Base-by-base conservation (phyloP, 2,888 invertebrate species). In the Chouioia cunea region DNA sequence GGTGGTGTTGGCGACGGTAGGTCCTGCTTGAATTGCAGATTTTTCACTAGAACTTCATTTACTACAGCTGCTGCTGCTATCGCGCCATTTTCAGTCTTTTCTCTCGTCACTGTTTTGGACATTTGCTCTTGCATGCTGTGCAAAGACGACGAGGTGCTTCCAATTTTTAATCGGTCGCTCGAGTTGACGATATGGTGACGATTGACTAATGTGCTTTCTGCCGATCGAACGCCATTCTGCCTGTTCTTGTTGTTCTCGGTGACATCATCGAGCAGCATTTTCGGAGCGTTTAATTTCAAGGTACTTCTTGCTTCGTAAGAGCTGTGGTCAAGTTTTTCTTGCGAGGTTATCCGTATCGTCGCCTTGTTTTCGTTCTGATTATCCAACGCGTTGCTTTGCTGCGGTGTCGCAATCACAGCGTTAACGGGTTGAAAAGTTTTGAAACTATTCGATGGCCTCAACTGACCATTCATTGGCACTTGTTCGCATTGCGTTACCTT, bases 1-100 rank as follows among this genome's bases (percentile, higher is more conserved):
- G 67, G 64, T 4, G 70, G 44, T 1, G 47, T 23, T 6, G n/a
- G 12, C 0, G 63, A 15, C 8, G 82, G 79, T 4, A 82, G 16
- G 64, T 81, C 82, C 46, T 81, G 82, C 62, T 81, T 77, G 64
- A 82, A 82, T 47, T 79, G 80, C 4, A 82, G 76, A 69, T 79
- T 82, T 70, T 81, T 82, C 58, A 82, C 74, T 12, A 82, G 74
- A 48, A 81, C 75, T 62, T 82, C 82, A 56, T 77, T 82, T 12
- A 82, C 78, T 16, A 81, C 77, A 4, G 27, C n/a, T n/a, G n/a
- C n/a, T n/a, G n/a, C n/a, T n/a, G n/a, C n/a, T n/a, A n/a, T n/a
- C 4, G 79, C 73, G 0, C 66, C 76, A 15, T 77, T 76, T 2
- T 74, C 74, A 16, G 20, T 63, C 8, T 36, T 71, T 15, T 64